Conservation (phyloP, 2,797 vertebrate genomes). For the Acipenser transmontanus region DNA sequence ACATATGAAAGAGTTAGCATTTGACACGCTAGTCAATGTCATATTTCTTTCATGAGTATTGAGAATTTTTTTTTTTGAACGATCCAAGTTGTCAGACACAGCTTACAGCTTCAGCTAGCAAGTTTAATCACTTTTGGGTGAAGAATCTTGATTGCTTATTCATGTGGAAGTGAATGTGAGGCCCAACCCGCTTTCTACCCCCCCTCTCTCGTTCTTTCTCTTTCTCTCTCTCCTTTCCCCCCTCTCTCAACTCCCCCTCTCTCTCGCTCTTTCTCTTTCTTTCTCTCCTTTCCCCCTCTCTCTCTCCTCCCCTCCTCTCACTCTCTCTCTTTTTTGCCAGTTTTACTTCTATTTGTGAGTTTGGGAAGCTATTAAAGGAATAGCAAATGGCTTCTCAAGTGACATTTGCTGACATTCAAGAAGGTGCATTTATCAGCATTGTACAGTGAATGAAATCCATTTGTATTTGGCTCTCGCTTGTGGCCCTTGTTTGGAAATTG, state of each 20-base stretch:
- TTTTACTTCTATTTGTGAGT: conserved; percentile 78
- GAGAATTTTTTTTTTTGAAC: background rate
- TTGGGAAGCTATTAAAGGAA: conserved; percentile 82
- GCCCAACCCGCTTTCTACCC: conserved; percentile 75
- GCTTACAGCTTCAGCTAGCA: conserved; percentile 68
- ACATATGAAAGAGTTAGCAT: too few species aligned
- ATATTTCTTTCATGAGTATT: background rate
- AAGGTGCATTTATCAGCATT: conserved; percentile 96
- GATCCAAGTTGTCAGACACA: conserved; percentile 24
- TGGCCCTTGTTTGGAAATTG: conserved; percentile 75
- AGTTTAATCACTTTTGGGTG: conserved; percentile 80
- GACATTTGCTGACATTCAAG: conserved; percentile 99
- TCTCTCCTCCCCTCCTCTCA: conserved; percentile 37
- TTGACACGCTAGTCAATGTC: conserved; percentile 1
- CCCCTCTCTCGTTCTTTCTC: conserved; percentile 36
- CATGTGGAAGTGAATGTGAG: conserved; percentile 83
- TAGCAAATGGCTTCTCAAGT: conserved; percentile 96
- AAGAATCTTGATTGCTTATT: conserved; percentile 94
- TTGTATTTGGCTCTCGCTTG: conserved; percentile 85
- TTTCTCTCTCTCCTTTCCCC: conserved; percentile 39
- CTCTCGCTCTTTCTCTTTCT: conserved; percentile 32
- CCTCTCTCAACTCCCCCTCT: conserved; percentile 56
- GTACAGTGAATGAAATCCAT: conserved; percentile 85
- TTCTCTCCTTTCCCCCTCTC: conserved; percentile 42
- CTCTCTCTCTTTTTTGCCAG: conserved; percentile 53